Conservation (phyloP, 2,113 vertebrate species). For the Brachyhypopomus gauderio region DNA sequence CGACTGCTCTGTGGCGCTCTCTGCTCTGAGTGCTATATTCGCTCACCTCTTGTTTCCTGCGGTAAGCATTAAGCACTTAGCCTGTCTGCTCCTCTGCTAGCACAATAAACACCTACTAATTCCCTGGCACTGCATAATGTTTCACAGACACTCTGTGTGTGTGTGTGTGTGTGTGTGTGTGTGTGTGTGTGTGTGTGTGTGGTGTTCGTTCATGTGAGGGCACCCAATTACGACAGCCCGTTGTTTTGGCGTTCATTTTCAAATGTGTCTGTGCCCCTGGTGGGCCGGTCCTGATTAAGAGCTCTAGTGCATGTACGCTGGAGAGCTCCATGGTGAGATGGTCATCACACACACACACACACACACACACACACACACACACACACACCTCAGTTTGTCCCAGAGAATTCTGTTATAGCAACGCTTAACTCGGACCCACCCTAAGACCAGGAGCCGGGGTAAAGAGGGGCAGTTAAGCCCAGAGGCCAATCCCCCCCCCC, state of each 20-base stretch:
- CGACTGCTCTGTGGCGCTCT: background rate
- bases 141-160: constrained; percentile 39
- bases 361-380: constrained; percentile 24
- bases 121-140: constrained; percentile 55
- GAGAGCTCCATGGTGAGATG: background rate
- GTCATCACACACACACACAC: constrained; percentile 17
- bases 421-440: constrained; percentile 44
- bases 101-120: constrained; percentile 63
- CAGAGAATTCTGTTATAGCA: constrained; percentile 4
- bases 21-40: constrained; percentile 36
- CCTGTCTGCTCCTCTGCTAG: constrained; percentile 51
- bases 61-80: constrained; percentile 54
- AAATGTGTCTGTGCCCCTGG: background rate
- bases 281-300: background rate
- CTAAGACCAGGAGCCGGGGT: constrained; percentile 23
- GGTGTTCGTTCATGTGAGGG: constrained; percentile 10
- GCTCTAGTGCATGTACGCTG: background rate
- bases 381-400: constrained; percentile 6
- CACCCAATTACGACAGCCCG: constrained; percentile 22
- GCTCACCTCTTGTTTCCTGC: constrained; percentile 52
- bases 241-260: constrained; percentile 22
- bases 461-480: constrained; percentile 29
- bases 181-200: no score
- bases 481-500: constrained; percentile 15
- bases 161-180: constrained; percentile 25